Evolutionary conservation across 2,888 invertebrate species (phyloP), one percentile per base, ranked within the genome.

Genomic region (Melipona beecheii): DNA sequence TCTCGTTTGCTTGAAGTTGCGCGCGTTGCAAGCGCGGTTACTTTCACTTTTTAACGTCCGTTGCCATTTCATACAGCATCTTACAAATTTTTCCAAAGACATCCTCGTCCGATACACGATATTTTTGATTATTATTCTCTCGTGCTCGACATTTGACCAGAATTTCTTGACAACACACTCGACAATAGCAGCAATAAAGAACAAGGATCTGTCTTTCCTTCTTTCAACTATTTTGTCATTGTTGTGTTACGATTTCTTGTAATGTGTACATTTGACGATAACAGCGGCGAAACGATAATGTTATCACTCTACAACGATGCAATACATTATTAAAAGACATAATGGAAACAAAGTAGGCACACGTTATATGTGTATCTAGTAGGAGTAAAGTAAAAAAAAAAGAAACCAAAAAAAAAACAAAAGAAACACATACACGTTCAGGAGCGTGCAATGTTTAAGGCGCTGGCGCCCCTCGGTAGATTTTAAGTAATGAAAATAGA

Each of bases 391-490:
- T 68, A 24, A 5, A 50, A 15, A n/a, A 31, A 27, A 13, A 52
- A 21, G 6, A n/a, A 24, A 24, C 24, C 19, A 13, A 31, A 36
- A 27, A 3, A 27, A 27, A 49, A 60, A 24, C 13, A 52, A 19
- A 43, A 31, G 36, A 6, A 21, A 69, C 49, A 66, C 4, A 17
- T 15, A 81, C 85, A 68, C 85, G 85, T 78, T 72, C 75, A 75
- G 54, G 85, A 81, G 75, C 85, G 85, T 79, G 78, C 82, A 65
- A 21, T 54, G 54, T 49, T 49, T 43, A 81, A 81, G 89, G 83
- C 85, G 91, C 91, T 86, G 91, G 91, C 91, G 91, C 81, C 85
- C 86, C 83, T 89, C 84, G 64, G 74, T 88, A 87, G 80, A 58
- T 43, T 52, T 76, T 88, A 84, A 88, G 70, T n/a, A 27, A 24